These are phyloP conservation scores for Dryobotodes eremita DNA, from an alignment of 2,888 invertebrate species.

Conservation along the genomic window DNA sequence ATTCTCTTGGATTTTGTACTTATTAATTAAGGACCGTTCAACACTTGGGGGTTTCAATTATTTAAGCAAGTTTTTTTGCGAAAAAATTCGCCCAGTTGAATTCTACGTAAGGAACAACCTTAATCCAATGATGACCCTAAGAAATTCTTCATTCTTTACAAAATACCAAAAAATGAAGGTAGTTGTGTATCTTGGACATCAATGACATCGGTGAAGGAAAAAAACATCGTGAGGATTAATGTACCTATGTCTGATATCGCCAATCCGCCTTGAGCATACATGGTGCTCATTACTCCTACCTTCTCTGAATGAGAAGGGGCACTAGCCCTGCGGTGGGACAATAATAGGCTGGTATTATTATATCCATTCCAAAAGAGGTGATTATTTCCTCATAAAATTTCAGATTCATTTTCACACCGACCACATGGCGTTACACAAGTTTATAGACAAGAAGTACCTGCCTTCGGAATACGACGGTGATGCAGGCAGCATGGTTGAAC, in stretches of 20 bases:
- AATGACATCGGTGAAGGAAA: too few relatives aligned
- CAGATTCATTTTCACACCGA: conserved; percentile 92
- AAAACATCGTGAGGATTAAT: too few relatives aligned
- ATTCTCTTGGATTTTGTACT: not conserved
- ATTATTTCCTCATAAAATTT: conserved; percentile 55
- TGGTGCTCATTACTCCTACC: too few relatives aligned
- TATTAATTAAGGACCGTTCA: not conserved
- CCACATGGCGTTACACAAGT: conserved; percentile 90
- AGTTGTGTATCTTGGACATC: too few relatives aligned
- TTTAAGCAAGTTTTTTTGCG: not conserved
- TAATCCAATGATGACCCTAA: not conserved
- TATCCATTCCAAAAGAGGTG: not conserved
- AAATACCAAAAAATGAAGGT: not conserved
- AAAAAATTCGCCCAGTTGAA: not conserved
- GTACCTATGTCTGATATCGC: too few relatives aligned
- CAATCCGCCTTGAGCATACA: too few relatives aligned
- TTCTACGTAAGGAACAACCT: not conserved
- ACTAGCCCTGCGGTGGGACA: too few relatives aligned
- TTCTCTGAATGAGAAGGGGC: too few relatives aligned
- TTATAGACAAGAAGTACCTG: conserved; percentile 91
- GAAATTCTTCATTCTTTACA: not conserved
- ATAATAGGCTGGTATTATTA: too few relatives aligned
- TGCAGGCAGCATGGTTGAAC: conserved; percentile 88
- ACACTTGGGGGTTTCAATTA: not conserved
- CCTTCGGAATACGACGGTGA: conserved; percentile 93